Evolutionary conservation across 2,888 invertebrate species (phyloP), one percentile per base, ranked within the genome.

Genomic region (Podabrus alpinus): DNA sequence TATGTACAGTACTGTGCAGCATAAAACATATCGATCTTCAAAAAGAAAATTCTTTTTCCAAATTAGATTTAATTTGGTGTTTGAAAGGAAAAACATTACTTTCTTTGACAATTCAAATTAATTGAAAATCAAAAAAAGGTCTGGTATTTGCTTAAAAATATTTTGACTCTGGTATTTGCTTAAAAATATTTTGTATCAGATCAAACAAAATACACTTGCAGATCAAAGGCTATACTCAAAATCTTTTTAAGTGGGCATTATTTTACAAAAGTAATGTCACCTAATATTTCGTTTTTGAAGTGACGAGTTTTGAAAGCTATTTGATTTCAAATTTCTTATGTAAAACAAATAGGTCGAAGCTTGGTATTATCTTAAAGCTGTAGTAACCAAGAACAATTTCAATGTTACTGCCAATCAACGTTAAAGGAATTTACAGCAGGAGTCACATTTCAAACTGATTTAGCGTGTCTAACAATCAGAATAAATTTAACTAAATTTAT

Each of bases 251-350:
- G 70, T 64, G 21, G 19, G 45, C 45, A 64, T 64, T 64, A 70
- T 70, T 64, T 61, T 64, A 21, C 64, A 64, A 59, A 45, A 70
- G 70, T 61, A 64, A 70, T 70, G 64, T 61, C 70, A n/a, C 45
- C 29, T 7, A 59, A 59, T 16, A 66, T 66, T 61, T 71, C 67
- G 25, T 67, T 71, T 60, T 67, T 24, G 66, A 67, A 60, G 71
- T 67, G 71, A 67, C 71, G 66, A 61, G 71, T 60, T 45, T 45
- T 67, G 71, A 67, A 66, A 66, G 71, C 60, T 71, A 71, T 71
- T 71, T 71, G 71, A 71, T 71, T 71, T 71, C 71, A 67, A 67
- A 29, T 71, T 71, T 71, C 71, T 71, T 71, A 71, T 71, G 71
- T 71, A 67, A 71, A 71, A 66, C 21, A 71, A 66, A 71, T 71